These are phyloP conservation scores for Drosophila willistoni DNA, from an alignment of 1,140 invertebrate species.

Conservation along the genomic window DNA sequence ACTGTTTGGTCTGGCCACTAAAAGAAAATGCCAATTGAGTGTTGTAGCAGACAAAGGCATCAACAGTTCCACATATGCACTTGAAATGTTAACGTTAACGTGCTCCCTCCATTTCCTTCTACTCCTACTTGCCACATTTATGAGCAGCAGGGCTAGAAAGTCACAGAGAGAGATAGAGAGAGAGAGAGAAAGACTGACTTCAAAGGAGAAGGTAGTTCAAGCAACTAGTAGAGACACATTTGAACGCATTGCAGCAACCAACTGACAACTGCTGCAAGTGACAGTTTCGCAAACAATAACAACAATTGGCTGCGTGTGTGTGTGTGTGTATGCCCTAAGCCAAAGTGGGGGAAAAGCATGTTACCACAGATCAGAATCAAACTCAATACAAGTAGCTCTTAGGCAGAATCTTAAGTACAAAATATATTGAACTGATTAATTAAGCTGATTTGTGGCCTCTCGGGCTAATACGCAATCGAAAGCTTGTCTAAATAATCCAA, in stretches of 20 bases:
- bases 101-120: conserved; percentile 4
- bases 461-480: neutral
- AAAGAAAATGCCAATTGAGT: conserved; percentile 67
- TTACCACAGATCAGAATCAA: conserved; percentile 5
- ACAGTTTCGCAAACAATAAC: conserved; percentile 36
- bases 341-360: neutral
- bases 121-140: conserved; percentile 25
- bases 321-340: no score
- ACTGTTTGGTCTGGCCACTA: conserved; percentile 38
- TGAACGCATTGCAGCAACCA: neutral
- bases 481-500: no score
- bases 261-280: conserved; percentile 32
- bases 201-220: neutral
- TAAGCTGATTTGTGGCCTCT: neutral
- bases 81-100: conserved; percentile 23
- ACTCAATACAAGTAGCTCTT: neutral
- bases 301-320: neutral
- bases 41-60: conserved; percentile 23
- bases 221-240: conserved; percentile 14
- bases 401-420: neutral
- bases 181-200: neutral
- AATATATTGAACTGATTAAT: neutral
- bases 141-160: conserved; percentile 14
- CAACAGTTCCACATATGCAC: conserved; percentile 43
- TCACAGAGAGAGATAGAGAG: neutral